phyloP scores from a whole-genome alignment of 1,140 invertebrate genomes.

The Caerostris extrusa region DNA sequence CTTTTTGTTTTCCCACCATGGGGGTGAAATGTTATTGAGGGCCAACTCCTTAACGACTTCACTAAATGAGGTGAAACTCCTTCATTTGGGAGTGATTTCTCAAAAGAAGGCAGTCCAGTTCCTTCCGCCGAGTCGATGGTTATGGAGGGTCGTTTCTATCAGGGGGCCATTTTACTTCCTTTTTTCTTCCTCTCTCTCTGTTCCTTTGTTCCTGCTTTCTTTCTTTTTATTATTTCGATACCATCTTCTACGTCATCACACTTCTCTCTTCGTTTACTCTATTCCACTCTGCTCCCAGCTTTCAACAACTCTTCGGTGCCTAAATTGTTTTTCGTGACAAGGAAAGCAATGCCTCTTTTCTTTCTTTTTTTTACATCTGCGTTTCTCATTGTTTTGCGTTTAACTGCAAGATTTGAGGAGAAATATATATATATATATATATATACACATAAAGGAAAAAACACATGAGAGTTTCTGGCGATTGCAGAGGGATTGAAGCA shows the following conservation, averaged over 20 bases:
- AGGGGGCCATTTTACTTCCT: conserved; percentile 4
- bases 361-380: too few relatives aligned
- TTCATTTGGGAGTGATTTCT: conserved; percentile 74
- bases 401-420: neutral
- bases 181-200: neutral
- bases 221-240: conserved; percentile 31
- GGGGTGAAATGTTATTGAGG: conserved; percentile 65
- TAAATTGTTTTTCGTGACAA: conserved; percentile 69
- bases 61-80: conserved; percentile 76
- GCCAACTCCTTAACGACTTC: conserved; percentile 66
- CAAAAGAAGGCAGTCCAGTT: conserved; percentile 28
- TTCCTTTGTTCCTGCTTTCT: neutral
- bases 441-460: neutral
- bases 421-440: neutral
- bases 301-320: conserved; percentile 66
- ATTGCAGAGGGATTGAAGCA: conserved; percentile 35
- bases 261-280: conserved; percentile 21
- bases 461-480: neutral
- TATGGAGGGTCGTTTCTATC: conserved; percentile 66
- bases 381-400: conserved; percentile 55
- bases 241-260: conserved; percentile 52
- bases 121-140: conserved; percentile 59
- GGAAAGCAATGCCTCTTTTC: conserved; percentile 44
- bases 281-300: conserved; percentile 7
- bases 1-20: conserved; percentile 39